Conservation (phyloP, 2,797 vertebrate genomes). For the Anas acuta region DNA sequence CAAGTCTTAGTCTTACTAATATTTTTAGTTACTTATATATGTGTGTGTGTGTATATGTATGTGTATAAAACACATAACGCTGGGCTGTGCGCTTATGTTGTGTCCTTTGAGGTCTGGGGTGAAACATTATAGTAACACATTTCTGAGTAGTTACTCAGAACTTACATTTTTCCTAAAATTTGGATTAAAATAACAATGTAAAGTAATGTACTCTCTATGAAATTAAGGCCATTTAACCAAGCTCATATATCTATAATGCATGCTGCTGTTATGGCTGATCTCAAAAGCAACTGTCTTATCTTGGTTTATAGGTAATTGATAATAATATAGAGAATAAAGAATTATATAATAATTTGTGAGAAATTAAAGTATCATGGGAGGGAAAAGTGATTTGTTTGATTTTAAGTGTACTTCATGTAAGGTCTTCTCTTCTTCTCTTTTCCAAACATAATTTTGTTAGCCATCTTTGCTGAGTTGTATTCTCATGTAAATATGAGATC, state of each 20-base stretch:
- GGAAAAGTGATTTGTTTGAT: neutral
- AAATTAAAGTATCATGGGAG: neutral
- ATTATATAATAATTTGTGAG: neutral
- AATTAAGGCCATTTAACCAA: neutral
- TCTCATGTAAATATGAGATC: neutral
- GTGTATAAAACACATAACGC: neutral
- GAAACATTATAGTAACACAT: neutral
- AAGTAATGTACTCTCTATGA: neutral
- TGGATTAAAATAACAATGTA: neutral
- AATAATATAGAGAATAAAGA: too few relatives aligned
- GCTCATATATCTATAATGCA: fast-evolving
- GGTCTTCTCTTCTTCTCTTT: neutral
- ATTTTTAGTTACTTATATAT: neutral
- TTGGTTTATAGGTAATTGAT: neutral
- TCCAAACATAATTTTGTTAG: neutral
- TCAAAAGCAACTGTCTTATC: neutral
- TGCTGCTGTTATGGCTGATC: neutral
- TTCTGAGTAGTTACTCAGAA: neutral
- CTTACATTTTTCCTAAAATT: neutral
- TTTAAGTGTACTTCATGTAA: neutral
- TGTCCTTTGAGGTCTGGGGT: neutral
- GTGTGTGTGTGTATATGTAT: neutral
- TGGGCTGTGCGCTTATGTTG: neutral
- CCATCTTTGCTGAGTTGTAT: neutral
- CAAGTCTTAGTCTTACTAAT: neutral